Percentiles rank a stretch among this genome's conserved stretches.
Evolutionary conservation across 2,113 vertebrate genomes (phyloP).

Genomic region (Oreochromis aureus): DNA sequence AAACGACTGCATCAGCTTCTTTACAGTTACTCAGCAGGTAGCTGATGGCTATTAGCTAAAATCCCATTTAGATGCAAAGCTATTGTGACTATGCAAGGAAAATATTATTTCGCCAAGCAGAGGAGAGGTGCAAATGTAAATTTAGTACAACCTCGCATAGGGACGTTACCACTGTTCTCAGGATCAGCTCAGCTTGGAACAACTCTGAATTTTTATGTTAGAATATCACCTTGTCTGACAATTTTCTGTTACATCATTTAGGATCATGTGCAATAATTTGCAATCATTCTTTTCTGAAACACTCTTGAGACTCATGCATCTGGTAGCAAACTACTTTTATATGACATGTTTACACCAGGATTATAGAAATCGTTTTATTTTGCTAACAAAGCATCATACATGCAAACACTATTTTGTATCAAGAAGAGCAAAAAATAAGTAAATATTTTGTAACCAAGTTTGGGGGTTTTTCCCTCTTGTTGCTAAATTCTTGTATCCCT

Average conservation of each 20-base stretch:
- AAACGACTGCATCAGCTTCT: background rate
- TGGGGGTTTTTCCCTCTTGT: background rate
- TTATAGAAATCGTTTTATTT: slow-evolving; percentile 50
- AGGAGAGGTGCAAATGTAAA: background rate
- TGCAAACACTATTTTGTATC: slow-evolving; percentile 36
- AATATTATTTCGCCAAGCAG: background rate
- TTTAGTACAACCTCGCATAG: background rate
- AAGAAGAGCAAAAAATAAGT: slow-evolving; percentile 10
- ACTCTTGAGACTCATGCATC: background rate
- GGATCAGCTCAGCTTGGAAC: background rate
- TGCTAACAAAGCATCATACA: slow-evolving; percentile 45
- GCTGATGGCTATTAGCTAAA: slow-evolving; percentile 17
- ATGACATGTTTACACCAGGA: slow-evolving; percentile 8
- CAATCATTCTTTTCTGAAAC: background rate
- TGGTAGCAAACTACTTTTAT: background rate
- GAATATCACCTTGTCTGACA: background rate
- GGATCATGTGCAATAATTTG: slow-evolving; percentile 17
- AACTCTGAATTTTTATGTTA: background rate
- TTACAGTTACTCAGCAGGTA: slow-evolving; percentile 26
- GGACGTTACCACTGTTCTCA: background rate
- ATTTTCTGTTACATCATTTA: background rate
- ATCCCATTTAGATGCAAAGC: slow-evolving; percentile 2
- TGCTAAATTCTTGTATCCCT: background rate
- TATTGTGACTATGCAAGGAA: slow-evolving; percentile 27
- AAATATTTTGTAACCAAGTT: slow-evolving; percentile 36